Conservation (phyloP, 2,888 invertebrate genomes). For the Phytoseiulus persimilis region DNA sequence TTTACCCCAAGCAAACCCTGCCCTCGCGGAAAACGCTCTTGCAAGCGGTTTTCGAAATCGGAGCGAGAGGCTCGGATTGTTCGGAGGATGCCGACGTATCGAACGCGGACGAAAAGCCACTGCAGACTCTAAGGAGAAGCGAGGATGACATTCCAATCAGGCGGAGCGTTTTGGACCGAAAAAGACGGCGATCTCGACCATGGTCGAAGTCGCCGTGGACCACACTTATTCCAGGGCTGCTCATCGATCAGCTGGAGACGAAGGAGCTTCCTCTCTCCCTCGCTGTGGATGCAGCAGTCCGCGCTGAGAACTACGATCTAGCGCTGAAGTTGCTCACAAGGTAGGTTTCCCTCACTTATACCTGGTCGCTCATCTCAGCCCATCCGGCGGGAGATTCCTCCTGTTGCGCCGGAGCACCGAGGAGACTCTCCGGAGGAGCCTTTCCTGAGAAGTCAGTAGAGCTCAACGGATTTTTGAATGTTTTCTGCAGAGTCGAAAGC, state of each 20-base stretch:
- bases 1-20: conserved; percentile 10
- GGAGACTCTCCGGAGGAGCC: too few species aligned
- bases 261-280: conserved; percentile 43
- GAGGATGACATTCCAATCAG: background rate
- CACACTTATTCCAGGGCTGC: conserved; percentile 49
- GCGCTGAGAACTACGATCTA: conserved; percentile 51
- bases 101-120: background rate
- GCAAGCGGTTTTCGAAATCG: conserved; percentile 26
- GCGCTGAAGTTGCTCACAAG: conserved; percentile 51
- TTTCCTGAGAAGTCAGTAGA: too few species aligned
- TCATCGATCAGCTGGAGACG: conserved; percentile 42
- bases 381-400: too few species aligned
- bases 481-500: conserved; percentile 41
- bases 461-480: too few species aligned
- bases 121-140: background rate
- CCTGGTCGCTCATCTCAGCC: too few species aligned
- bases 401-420: too few species aligned
- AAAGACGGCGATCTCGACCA: background rate
- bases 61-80: background rate
- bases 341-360: conserved; percentile 42
- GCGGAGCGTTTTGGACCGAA: background rate
- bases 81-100: background rate
- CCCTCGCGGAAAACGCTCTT: background rate
- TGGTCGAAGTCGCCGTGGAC: conserved; percentile 45
- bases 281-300: conserved; percentile 50